Evolutionary conservation across 2,888 invertebrate genomes (phyloP).

Genomic region (Drosophila niveifrons): DNA sequence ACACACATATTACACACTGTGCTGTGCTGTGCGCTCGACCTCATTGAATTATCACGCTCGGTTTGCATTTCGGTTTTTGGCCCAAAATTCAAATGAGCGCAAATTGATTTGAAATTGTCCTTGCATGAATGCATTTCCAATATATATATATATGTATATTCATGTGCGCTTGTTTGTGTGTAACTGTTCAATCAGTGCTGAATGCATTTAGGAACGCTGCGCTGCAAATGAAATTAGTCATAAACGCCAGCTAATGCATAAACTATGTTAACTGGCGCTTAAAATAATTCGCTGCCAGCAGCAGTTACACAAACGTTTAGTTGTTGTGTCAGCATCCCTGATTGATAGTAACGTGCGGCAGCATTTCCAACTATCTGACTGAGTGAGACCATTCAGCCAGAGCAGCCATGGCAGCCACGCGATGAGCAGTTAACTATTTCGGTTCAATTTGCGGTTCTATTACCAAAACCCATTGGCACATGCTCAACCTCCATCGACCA

Average conservation of each 20-base stretch:
- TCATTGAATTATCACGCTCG: slow-evolving; percentile 75
- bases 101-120: slow-evolving; percentile 72
- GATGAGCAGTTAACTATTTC: slow-evolving; percentile 43
- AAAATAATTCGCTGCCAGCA: slow-evolving; percentile 10
- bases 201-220: slow-evolving; percentile 44
- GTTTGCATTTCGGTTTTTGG: slow-evolving; percentile 64
- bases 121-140: slow-evolving; percentile 39
- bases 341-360: slow-evolving; percentile 16
- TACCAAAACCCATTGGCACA: slow-evolving; percentile 69
- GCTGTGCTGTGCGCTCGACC: slow-evolving; percentile 53
- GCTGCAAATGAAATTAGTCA: slow-evolving; percentile 54
- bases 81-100: slow-evolving; percentile 65
- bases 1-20: slow-evolving; percentile 16
- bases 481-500: slow-evolving; percentile 23
- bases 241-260: slow-evolving; percentile 48
- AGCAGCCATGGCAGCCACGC: not conserved
- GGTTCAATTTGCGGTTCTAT: slow-evolving; percentile 76
- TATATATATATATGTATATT: slow-evolving; percentile 23
- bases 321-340: slow-evolving; percentile 6
- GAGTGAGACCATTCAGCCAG: not conserved
- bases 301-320: not conserved
- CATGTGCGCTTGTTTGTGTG: slow-evolving; percentile 5
- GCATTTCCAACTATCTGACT: slow-evolving; percentile 11
- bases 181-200: slow-evolving; percentile 18
- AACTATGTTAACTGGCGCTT: slow-evolving; percentile 45